A percentile compares a stretch with the other conserved stretches of the same genome.
phyloP scores from a whole-genome alignment of 2,113 vertebrate species.

The Otolemur garnettii region DNA sequence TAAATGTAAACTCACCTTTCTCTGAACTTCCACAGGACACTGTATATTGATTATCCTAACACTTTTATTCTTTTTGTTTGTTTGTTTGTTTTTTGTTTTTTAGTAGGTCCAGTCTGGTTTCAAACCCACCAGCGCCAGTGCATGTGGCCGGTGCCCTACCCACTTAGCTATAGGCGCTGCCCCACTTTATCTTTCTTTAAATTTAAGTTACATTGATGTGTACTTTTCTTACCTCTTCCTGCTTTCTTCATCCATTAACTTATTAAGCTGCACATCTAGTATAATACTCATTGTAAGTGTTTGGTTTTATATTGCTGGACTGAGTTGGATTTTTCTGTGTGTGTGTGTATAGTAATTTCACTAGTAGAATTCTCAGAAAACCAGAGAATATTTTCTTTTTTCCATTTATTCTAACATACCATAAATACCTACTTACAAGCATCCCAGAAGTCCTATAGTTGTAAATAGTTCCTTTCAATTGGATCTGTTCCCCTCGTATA shows the following conservation, averaged over 20 bases:
- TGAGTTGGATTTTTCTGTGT: not conserved
- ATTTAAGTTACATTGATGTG: not conserved
- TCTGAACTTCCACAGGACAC: not conserved
- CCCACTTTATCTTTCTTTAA: not conserved
- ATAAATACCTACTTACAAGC: conserved; percentile 79
- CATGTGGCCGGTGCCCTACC: too few species aligned
- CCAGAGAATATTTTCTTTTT: not conserved
- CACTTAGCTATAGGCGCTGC: too few species aligned
- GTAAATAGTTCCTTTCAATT: conserved; percentile 93
- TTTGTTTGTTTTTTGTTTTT: too few species aligned
- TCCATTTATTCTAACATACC: not conserved
- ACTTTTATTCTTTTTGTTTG: too few species aligned
- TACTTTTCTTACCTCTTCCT: not conserved
- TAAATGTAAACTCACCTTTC: not conserved
- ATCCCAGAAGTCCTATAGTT: conserved; percentile 86
- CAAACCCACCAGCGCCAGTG: too few species aligned
- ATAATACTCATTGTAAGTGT: not conserved
- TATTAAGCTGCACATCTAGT: not conserved
- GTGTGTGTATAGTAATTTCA: not conserved
- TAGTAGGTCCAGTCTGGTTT: too few species aligned
- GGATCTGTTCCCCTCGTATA: conserved; percentile 95
- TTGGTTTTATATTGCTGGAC: not conserved
- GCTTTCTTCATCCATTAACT: not conserved
- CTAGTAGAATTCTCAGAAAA: conserved; percentile 20
- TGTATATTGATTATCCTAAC: not conserved